Evolutionary conservation across 2,888 invertebrate species (phyloP).

Genomic region (Dysmachus trigonus): DNA sequence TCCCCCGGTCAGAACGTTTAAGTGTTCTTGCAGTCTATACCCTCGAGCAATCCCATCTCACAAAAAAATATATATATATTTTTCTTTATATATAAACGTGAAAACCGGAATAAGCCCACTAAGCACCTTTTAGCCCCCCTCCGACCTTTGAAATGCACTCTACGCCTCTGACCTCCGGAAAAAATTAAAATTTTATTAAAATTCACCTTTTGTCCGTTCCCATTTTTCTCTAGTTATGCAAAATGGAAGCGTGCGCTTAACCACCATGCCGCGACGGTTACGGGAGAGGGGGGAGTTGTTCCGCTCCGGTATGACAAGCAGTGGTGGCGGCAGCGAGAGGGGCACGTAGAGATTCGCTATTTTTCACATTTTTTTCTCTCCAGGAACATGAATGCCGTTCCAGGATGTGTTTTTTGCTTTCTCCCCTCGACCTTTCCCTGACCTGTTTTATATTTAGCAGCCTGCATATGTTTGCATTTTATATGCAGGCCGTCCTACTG

Average conservation of each 20-base stretch:
- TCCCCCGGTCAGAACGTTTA: not conserved
- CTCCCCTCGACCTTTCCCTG: not conserved
- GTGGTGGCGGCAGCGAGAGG: too few relatives aligned
- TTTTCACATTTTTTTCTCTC: constrained; percentile 28
- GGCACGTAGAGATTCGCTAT: constrained; percentile 14
- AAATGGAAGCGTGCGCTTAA: not conserved
- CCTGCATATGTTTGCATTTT: constrained; percentile 16
- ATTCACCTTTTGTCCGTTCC: constrained; percentile 11
- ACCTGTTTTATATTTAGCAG: not conserved
- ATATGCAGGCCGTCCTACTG: not conserved
- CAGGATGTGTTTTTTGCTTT: not conserved
- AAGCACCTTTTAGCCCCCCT: not conserved
- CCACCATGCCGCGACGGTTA: not conserved
- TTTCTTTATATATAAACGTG: too few relatives aligned
- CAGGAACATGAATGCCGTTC: not conserved
- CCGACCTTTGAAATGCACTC: not conserved
- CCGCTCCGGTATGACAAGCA: not conserved
- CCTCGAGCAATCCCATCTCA: not conserved
- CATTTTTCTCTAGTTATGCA: constrained; percentile 9
- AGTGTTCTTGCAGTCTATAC: not conserved
- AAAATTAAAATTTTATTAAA: constrained; percentile 21
- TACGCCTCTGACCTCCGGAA: not conserved
- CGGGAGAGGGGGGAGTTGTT: not conserved
- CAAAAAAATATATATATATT: not conserved
- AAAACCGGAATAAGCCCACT: not conserved